These are phyloP conservation scores for Alfaro cultratus DNA, from an alignment of 2,797 vertebrate genomes.

Conservation along the genomic window DNA sequence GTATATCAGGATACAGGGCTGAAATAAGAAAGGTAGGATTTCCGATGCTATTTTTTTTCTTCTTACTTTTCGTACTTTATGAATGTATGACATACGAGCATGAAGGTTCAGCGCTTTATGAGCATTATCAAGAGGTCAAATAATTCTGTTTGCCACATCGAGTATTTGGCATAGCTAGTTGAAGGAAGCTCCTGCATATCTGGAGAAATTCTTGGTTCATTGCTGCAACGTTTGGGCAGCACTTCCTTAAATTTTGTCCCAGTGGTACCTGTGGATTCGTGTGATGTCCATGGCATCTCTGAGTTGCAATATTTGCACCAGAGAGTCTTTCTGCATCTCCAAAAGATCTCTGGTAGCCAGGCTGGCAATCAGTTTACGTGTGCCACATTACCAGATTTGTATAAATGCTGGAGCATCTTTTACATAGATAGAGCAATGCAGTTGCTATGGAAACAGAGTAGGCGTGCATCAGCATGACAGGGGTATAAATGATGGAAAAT, in stretches of 20 bases:
- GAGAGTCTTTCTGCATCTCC: background rate
- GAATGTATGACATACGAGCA: no score
- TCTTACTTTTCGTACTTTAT: background rate
- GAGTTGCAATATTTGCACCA: background rate
- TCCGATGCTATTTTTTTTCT: background rate
- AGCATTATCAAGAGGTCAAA: background rate
- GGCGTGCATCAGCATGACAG: background rate
- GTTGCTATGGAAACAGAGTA: background rate
- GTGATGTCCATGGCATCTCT: background rate
- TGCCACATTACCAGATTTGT: no score
- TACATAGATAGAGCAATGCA: background rate
- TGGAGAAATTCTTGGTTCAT: background rate
- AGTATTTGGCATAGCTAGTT: no score
- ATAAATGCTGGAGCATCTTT: background rate
- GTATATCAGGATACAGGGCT: background rate
- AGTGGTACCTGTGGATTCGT: background rate
- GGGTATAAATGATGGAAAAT: background rate
- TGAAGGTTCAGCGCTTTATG: no score
- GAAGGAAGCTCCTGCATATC: background rate
- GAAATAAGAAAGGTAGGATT: background rate
- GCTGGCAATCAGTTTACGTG: background rate
- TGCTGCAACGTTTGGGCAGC: background rate
- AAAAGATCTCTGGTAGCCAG: background rate
- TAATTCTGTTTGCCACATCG: background rate
- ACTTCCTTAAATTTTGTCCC: background rate